These are phyloP conservation scores for Polydesmus complanatus DNA, from an alignment of 2,888 invertebrate species.

Conservation along the genomic window DNA sequence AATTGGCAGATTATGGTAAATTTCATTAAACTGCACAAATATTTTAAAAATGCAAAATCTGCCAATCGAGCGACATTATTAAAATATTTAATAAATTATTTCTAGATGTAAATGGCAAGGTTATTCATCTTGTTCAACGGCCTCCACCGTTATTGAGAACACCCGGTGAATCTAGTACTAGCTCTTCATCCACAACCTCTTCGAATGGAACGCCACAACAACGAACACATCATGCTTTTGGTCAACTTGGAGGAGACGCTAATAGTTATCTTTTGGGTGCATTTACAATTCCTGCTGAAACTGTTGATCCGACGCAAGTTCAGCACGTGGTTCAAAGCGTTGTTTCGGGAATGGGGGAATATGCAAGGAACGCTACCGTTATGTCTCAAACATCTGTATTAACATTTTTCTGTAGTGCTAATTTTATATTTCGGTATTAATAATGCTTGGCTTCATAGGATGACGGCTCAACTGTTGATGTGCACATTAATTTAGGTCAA, in stretches of 20 bases:
- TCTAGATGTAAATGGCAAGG: constrained; percentile 72
- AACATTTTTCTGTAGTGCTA: too few relatives aligned
- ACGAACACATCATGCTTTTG: constrained; percentile 8
- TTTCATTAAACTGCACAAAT: neutral
- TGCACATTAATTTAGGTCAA: constrained; percentile 33
- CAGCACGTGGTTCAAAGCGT: constrained; percentile 34
- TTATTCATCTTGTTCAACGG: constrained; percentile 78
- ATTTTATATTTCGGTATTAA: neutral
- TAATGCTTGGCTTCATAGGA: constrained; percentile 22
- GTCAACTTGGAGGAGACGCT: constrained; percentile 17
- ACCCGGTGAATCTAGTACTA: constrained; percentile 11
- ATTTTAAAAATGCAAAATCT: neutral
- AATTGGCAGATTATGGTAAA: constrained; percentile 67
- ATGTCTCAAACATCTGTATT: constrained; percentile 30
- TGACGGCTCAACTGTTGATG: constrained; percentile 33
- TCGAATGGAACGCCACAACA: constrained; percentile 7
- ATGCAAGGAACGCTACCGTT: constrained; percentile 32
- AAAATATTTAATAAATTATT: neutral
- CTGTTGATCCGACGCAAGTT: constrained; percentile 29
- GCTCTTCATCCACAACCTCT: constrained; percentile 3
- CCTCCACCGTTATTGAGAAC: constrained; percentile 49
- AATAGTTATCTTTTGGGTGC: constrained; percentile 29
- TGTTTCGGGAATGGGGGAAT: constrained; percentile 31
- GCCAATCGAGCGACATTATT: neutral
- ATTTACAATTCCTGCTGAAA: constrained; percentile 31